Conservation (phyloP, 2,113 vertebrate species). For the Corythaixoides concolor region DNA sequence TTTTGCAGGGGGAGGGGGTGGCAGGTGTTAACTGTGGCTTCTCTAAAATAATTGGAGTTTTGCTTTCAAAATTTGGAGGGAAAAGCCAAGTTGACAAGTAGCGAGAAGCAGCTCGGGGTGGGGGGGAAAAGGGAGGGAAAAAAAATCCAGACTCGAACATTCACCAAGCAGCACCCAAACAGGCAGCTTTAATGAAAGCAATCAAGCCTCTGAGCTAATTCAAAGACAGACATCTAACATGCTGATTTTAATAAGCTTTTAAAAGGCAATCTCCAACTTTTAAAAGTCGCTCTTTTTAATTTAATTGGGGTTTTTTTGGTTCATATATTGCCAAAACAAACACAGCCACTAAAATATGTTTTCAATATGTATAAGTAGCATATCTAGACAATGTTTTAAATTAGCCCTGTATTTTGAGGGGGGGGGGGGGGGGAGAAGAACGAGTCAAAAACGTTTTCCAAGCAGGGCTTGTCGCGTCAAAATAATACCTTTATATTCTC, state of each 20-base stretch:
- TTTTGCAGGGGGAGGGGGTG: not conserved
- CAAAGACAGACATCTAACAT: slow-evolving; percentile 71
- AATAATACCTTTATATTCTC: not conserved
- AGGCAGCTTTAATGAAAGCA: slow-evolving; percentile 76
- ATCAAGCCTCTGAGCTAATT: slow-evolving; percentile 75
- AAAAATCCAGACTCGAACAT: not conserved
- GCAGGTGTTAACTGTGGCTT: not conserved
- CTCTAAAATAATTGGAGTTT: not conserved
- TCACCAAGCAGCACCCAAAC: slow-evolving; percentile 64
- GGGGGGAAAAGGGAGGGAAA: no score
- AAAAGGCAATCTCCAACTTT: slow-evolving; percentile 80
- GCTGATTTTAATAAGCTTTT: slow-evolving; percentile 80
- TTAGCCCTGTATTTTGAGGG: slow-evolving; percentile 4
- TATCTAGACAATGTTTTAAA: slow-evolving; percentile 61
- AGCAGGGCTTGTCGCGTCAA: not conserved
- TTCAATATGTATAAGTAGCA: slow-evolving; percentile 54
- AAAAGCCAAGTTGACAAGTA: slow-evolving; percentile 65
- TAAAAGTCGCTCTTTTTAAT: slow-evolving; percentile 74
- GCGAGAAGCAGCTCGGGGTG: not conserved
- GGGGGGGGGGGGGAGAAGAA: not conserved
- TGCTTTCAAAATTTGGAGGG: slow-evolving; percentile 45
- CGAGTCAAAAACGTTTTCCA: not conserved
- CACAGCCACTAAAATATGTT: slow-evolving; percentile 69
- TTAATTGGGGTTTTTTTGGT: slow-evolving; percentile 48
- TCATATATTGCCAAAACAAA: slow-evolving; percentile 71